These are phyloP conservation scores for Acanthornis magna DNA, from an alignment of 2,797 vertebrate species.

Conservation along the genomic window DNA sequence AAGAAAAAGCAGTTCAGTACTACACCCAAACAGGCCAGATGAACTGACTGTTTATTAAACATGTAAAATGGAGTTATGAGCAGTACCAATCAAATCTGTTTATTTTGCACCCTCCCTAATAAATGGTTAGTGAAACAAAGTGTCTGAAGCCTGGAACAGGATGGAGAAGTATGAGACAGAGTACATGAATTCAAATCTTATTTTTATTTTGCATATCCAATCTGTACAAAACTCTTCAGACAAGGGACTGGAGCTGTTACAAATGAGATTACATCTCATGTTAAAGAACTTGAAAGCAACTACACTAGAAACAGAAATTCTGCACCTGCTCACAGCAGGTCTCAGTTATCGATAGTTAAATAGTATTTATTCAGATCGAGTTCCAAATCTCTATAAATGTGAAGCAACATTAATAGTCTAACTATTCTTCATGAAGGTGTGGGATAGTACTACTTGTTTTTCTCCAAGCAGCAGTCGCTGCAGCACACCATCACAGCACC, in stretches of 20 bases:
- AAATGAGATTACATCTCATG: neutral
- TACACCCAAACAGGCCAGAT: neutral
- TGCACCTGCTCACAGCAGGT: neutral
- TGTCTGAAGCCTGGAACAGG: neutral
- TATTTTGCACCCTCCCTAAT: neutral
- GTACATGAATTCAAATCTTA: neutral
- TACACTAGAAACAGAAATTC: neutral
- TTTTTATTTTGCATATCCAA: neutral
- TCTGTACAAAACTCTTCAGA: neutral
- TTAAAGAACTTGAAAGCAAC: neutral
- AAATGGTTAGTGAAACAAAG: neutral
- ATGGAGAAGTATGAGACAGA: neutral
- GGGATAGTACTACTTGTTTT: neutral
- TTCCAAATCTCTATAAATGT: neutral
- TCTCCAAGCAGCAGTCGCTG: fast-evolving
- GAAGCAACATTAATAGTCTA: neutral
- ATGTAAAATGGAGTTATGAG: neutral
- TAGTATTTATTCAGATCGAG: neutral
- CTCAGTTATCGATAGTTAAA: neutral
- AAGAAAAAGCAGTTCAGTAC: neutral
- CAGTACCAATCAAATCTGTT: neutral
- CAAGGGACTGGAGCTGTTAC: neutral
- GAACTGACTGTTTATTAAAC: neutral
- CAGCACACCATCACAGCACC: neutral
- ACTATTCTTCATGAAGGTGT: neutral